Base-by-base conservation (phyloP, 1,140 invertebrate genomes). In the Paralvinella palmiformis region DNA sequence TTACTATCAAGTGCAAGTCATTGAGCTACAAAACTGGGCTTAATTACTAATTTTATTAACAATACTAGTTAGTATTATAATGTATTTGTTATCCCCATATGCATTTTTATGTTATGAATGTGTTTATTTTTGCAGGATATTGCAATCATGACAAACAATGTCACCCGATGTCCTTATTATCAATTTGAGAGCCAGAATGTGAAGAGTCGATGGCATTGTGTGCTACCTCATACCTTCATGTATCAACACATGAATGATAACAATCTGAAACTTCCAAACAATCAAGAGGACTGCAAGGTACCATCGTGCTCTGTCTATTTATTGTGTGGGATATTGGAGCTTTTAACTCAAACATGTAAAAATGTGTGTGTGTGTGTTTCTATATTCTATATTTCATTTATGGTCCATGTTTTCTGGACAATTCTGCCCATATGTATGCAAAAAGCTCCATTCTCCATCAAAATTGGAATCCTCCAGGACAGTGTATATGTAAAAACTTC, bases 61-160 rank as follows among this genome's bases (percentile, higher is more conserved):
- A 48, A 48, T 2, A 48, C 27, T n/a, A 3, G 44, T 20, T 48
- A 2, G 27, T 48, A 20, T 48, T 20, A 10, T n/a, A 48, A 48
- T 10, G 3, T 2, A 48, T 10, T 20, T 2, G 10, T 48, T 48
- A 48, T 24, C 4, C 20, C n/a, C 3, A 29, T 22, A 37, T 59
- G 29, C 20, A n/a, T 59, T 59, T 17, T 41, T 37, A 59, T 37
- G n/a, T 3, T 15, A 24, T 48, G 41, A 37, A 37, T 7, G 33
- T 59, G n/a, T 29, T 22, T 22, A 44, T 41, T 20, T 44, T 48
- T 66, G 31, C 62, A 79, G 79, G 79, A 81, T 66, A 73, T 81
- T 64, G 79, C 73, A 29, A 71, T 81, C 3, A 63, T 81, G 70
- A 81, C 78, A 6, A 79, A 79, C 66, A 61, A 79, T 70, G 72